These are phyloP conservation scores for Morphnarchus princeps DNA, from an alignment of 2,113 vertebrate species.

Conservation along the genomic window DNA sequence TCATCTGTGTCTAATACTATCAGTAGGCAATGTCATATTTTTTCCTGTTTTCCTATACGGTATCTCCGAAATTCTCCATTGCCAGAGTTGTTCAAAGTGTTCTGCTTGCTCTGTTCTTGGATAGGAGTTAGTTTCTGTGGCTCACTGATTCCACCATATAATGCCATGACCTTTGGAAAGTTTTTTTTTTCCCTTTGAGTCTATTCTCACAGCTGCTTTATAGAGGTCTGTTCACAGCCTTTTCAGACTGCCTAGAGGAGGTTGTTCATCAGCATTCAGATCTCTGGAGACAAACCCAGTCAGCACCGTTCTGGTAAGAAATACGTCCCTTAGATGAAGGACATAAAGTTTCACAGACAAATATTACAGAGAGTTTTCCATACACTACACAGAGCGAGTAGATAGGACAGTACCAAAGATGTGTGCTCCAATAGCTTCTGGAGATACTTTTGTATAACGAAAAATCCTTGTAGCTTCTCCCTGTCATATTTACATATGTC, in stretches of 20 bases:
- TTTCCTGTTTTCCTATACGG: neutral
- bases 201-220: neutral
- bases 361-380: neutral
- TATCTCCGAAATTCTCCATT: neutral
- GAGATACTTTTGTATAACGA: neutral
- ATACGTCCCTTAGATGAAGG: neutral
- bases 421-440: neutral
- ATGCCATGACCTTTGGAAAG: neutral
- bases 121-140: neutral
- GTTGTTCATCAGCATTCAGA: neutral
- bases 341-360: neutral
- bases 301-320: neutral
- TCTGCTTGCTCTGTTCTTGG: neutral
- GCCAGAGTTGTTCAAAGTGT: neutral
- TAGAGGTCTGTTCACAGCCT: neutral
- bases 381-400: neutral
- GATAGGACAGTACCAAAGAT: neutral
- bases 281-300: neutral
- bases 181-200: neutral
- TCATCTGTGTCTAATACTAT: neutral
- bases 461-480: neutral
- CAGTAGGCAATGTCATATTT: neutral
- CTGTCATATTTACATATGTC: neutral
- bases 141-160: neutral
- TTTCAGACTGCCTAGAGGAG: neutral